These are phyloP conservation scores for Agriopis aurantiaria DNA, from an alignment of 2,888 invertebrate genomes.

Conservation along the genomic window DNA sequence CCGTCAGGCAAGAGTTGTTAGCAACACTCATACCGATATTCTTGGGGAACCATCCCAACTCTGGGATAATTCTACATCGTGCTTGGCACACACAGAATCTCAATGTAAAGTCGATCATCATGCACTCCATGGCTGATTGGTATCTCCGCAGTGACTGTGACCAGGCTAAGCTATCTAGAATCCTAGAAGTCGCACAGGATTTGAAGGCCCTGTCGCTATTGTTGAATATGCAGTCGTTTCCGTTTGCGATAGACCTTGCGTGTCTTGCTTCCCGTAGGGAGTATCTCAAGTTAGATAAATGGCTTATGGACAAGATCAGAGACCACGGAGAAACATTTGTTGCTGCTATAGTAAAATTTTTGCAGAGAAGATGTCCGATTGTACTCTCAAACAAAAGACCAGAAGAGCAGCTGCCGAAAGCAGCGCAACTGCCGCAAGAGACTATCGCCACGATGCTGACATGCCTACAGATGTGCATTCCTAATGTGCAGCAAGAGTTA, in stretches of 20 bases:
- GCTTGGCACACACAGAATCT: slow-evolving; percentile 96
- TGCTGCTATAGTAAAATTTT: slow-evolving; percentile 93
- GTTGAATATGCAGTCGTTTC: slow-evolving; percentile 95
- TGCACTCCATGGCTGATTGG: slow-evolving; percentile 99
- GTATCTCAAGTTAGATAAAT: slow-evolving; percentile 99
- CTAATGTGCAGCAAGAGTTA: slow-evolving; percentile 93
- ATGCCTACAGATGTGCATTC: slow-evolving; percentile 92
- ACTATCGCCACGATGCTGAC: slow-evolving; percentile 95
- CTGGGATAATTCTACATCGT: slow-evolving; percentile 97
- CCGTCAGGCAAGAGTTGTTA: slow-evolving; percentile 94
- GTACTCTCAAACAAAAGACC: slow-evolving; percentile 90
- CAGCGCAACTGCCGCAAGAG: slow-evolving; percentile 95
- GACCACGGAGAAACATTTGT: slow-evolving; percentile 97
- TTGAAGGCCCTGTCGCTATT: slow-evolving; percentile 96
- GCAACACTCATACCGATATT: slow-evolving; percentile 96
- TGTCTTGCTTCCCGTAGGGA: slow-evolving; percentile 98
- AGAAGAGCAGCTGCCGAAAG: slow-evolving; percentile 93
- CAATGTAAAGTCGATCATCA: slow-evolving; percentile 92
- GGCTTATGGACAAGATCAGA: slow-evolving; percentile 98
- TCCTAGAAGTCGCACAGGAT: slow-evolving; percentile 98
- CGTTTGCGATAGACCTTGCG: slow-evolving; percentile 99
- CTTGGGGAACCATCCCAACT: slow-evolving; percentile 97
- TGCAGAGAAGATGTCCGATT: slow-evolving; percentile 96
- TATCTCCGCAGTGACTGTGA: slow-evolving; percentile 97
- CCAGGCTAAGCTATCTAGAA: slow-evolving; percentile 96